phyloP scores from a whole-genome alignment of 2,797 vertebrate species.

The Alauda arvensis region DNA sequence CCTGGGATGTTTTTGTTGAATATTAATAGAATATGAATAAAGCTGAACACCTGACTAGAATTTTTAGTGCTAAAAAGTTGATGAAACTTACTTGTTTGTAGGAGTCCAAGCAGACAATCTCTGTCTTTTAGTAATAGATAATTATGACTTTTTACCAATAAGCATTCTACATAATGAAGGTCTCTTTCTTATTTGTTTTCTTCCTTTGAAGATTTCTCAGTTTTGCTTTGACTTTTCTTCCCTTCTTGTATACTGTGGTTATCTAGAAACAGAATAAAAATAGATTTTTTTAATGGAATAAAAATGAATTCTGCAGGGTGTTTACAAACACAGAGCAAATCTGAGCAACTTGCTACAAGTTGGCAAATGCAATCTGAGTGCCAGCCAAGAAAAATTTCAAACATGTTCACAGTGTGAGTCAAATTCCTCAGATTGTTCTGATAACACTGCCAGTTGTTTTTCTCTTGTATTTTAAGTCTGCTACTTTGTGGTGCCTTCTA shows the following conservation, averaged over 20 bases:
- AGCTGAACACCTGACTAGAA: not conserved
- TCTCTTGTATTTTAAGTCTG: not conserved
- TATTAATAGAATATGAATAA: not conserved
- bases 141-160: not conserved
- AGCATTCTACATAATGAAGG: not conserved
- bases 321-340: conserved; percentile 32
- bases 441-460: not conserved
- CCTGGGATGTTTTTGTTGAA: not conserved
- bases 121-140: not conserved
- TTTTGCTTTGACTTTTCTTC: not conserved
- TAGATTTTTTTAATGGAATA: not conserved
- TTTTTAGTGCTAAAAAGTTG: not conserved
- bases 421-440: conserved; percentile 1
- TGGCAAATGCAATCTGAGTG: not conserved
- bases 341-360: not conserved
- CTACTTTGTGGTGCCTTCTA: not conserved
- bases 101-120: not conserved
- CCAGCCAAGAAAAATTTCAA: conserved; percentile 31
- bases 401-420: not conserved
- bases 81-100: not conserved
- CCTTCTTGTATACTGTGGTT: not conserved
- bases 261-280: not conserved
- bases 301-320: not conserved
- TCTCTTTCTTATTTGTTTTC: not conserved
- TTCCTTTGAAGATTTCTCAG: not conserved